A percentile compares a stretch with the other conserved stretches of the same genome.
These are phyloP conservation scores for Mythimna pallens DNA, from an alignment of 2,888 invertebrate species.

Conservation along the genomic window DNA sequence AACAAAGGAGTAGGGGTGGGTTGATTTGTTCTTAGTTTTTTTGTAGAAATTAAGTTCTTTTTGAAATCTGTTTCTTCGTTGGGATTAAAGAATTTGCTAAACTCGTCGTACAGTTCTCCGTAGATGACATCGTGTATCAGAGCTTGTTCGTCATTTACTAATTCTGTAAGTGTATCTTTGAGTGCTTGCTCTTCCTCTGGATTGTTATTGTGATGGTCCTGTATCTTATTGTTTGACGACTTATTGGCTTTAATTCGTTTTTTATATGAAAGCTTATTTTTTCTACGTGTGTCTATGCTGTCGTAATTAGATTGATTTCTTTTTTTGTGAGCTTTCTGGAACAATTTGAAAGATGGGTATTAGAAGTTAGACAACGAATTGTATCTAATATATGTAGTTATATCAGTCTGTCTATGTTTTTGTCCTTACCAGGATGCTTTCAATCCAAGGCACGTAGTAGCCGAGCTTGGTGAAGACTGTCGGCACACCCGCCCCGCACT, in stretches of 20 bases:
- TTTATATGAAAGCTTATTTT: not conserved
- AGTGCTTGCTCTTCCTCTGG: slow-evolving; percentile 18
- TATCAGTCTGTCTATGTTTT: not conserved
- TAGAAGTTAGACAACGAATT: not conserved
- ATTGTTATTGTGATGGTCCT: not conserved
- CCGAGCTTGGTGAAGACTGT: slow-evolving; percentile 61
- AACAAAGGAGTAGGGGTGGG: not conserved
- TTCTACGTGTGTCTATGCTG: slow-evolving; percentile 23
- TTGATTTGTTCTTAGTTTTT: not conserved
- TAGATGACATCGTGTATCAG: slow-evolving; percentile 38
- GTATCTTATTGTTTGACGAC: not conserved
- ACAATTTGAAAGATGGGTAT: not conserved
- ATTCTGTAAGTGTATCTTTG: slow-evolving; percentile 16
- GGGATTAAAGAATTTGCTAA: slow-evolving; percentile 16
- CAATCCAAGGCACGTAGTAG: slow-evolving; percentile 47
- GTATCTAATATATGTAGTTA: not conserved
- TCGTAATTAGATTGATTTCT: slow-evolving; percentile 1
- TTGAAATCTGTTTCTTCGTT: not conserved
- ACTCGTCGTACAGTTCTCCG: slow-evolving; percentile 26
- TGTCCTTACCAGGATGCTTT: slow-evolving; percentile 32
- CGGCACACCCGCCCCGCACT: slow-evolving; percentile 41
- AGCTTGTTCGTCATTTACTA: slow-evolving; percentile 11
- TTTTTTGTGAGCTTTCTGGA: slow-evolving; percentile 25
- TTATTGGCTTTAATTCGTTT: not conserved
- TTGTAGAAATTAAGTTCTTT: not conserved